Evolutionary conservation across 2,797 vertebrate genomes (phyloP), one percentile per base, ranked within the genome.

Genomic region (Notoglanidium macrostoma): DNA sequence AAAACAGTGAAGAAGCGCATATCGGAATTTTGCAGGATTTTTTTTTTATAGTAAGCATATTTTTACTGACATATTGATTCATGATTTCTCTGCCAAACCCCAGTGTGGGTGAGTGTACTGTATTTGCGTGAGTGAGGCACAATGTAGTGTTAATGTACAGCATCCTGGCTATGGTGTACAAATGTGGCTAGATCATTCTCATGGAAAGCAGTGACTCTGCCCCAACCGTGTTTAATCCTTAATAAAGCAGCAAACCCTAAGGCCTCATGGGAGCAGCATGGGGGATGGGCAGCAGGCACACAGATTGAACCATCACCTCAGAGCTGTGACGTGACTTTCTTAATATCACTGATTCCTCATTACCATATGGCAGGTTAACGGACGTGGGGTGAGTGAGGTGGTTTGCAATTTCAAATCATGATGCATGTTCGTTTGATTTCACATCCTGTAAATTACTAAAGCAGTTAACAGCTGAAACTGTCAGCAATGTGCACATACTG

Each of bases 281-380:
- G 84, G 79, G 79, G 87, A 83, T 78, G 84, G 79, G 84, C 15
- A 82, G 21, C 11, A 83, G 79, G 59, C 59, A 49, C 23, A 14
- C 15, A 77, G 49, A 88, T 63, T 77, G 51, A 87, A 17, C 83
- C 77, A 83, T 88, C 63, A 88, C 84, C 72, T 72, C 59, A 77
- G 76, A 61, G 12, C 59, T 86, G 35, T 51, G 15, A 83, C 68
- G 49, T 77, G 49, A 68, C 51, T 55, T 63, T n/a, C 26, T 3
- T 44, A 74, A 65, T 80, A 21, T 5, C n/a, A 32, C n/a, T 72
- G 54, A 67, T 73, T 61, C 55, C 23, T 49, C 32, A 85, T 82
- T 82, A 85, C 14, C 26, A 15, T 35, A 11, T 72, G 9, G n/a
- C 51, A 74, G n/a, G 54, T 81, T 15, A 77, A 70, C 68, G 68